phyloP scores from a whole-genome alignment of 2,797 vertebrate species.

The Chiloscyllium punctatum region DNA sequence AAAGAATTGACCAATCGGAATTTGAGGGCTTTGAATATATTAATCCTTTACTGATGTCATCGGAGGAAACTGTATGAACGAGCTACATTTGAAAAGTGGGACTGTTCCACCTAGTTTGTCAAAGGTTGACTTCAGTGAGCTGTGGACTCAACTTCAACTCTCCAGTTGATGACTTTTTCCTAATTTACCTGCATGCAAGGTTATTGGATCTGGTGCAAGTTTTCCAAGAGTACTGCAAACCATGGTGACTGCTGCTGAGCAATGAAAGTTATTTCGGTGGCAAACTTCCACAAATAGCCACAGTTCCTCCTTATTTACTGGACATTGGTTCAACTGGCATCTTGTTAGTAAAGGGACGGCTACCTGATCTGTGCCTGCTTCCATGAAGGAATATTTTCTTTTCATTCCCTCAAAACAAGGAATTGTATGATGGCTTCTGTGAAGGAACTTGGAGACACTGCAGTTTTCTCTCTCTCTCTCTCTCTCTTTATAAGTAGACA shows the following conservation, averaged over 20 bases:
- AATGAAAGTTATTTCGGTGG: conserved; percentile 49
- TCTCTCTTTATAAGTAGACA: conserved; percentile 19
- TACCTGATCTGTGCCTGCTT: conserved; percentile 68
- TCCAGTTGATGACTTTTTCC: conserved; percentile 43
- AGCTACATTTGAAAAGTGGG: conserved; percentile 41
- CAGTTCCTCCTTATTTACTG: conserved; percentile 46
- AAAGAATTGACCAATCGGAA: conserved; percentile 96
- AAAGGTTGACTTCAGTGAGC: conserved; percentile 38
- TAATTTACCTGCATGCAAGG: conserved; percentile 67
- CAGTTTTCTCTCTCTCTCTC: conserved; percentile 27
- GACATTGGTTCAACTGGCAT: conserved; percentile 57
- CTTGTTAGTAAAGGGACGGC: conserved; percentile 53
- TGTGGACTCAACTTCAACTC: conserved; percentile 39
- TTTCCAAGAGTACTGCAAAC: conserved; percentile 51
- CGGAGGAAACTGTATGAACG: conserved; percentile 88
- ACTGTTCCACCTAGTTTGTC: conserved; percentile 39
- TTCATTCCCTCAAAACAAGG: conserved; percentile 33
- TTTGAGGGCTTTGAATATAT: conserved; percentile 98
- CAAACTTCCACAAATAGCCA: conserved; percentile 56
- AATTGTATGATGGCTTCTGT: conserved; percentile 35
- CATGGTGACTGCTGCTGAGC: conserved; percentile 52
- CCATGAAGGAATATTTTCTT: conserved; percentile 48
- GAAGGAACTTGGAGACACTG: conserved; percentile 36
- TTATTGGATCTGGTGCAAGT: conserved; percentile 53
- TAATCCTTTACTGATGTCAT: conserved; percentile 87